Conservation (phyloP, 2,797 vertebrate species). For the Saguinus oedipus region DNA sequence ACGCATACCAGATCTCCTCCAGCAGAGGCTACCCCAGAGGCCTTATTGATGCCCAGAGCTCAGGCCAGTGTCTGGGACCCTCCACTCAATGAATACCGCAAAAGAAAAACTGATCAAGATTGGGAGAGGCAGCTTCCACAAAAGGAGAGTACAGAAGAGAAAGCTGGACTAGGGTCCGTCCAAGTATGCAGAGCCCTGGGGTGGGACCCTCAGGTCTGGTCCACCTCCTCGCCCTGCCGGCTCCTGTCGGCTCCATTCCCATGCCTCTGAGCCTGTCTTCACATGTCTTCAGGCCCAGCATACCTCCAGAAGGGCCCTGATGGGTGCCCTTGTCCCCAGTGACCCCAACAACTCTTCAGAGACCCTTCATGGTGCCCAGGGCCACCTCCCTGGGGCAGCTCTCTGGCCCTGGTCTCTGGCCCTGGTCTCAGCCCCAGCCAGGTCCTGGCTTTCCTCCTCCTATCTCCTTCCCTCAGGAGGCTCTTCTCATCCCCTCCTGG, state of each 20-base stretch:
- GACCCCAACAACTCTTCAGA: background rate
- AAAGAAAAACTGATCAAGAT: background rate
- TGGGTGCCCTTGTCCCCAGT: background rate
- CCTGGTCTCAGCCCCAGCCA: background rate
- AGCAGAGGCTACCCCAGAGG: background rate
- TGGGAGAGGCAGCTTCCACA: background rate
- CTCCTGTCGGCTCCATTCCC: background rate
- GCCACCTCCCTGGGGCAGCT: background rate
- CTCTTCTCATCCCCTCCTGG: background rate
- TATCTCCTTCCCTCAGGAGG: background rate
- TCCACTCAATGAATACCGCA: background rate
- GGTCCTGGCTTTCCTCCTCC: background rate
- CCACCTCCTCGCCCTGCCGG: accelerated
- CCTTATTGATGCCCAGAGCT: background rate
- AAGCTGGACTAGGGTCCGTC: background rate
- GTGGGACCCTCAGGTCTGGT: background rate
- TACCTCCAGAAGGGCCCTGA: background rate
- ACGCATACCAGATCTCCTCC: too few species aligned
- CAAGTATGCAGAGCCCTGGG: background rate
- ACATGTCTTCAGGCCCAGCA: background rate
- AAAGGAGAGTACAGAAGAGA: background rate
- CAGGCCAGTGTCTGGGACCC: background rate
- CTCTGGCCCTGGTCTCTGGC: background rate
- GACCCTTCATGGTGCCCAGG: background rate
- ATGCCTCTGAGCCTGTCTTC: background rate